phyloP scores from a whole-genome alignment of 2,113 vertebrate genomes.

The Corythornis cristatus region DNA sequence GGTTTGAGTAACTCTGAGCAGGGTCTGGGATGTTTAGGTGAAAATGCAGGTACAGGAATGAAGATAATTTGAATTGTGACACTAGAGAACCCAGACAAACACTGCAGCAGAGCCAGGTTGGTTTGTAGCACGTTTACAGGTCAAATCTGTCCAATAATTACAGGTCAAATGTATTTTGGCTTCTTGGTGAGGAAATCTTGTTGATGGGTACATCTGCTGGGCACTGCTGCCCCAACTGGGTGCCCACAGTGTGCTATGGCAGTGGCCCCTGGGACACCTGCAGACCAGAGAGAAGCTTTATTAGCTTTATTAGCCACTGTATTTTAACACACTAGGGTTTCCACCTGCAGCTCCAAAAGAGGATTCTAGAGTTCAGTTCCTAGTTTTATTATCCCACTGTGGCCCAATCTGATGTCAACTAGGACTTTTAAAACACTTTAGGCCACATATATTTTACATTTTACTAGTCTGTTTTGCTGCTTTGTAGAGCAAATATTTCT shows the following conservation, averaged over 20 bases:
- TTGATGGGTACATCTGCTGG: neutral
- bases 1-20: neutral
- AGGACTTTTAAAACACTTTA: neutral
- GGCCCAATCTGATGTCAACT: neutral
- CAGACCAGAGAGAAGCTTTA: neutral
- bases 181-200: neutral
- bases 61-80: neutral
- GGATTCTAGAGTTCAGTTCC: neutral
- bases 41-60: neutral
- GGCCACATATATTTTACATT: neutral
- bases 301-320: neutral
- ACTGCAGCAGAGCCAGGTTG: constrained; percentile 1
- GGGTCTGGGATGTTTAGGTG: neutral
- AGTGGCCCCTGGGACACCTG: neutral
- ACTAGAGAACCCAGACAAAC: neutral
- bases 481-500: neutral
- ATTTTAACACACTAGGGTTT: neutral
- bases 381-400: neutral
- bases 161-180: constrained; percentile 19
- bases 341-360: neutral
- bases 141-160: constrained; percentile 51
- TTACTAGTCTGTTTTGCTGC: neutral
- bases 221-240: neutral
- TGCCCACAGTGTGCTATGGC: neutral
- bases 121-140: neutral